A percentile compares a stretch with the other conserved stretches of the same genome.
These are phyloP conservation scores for Congeria kusceri DNA, from an alignment of 2,888 invertebrate species.

Conservation along the genomic window DNA sequence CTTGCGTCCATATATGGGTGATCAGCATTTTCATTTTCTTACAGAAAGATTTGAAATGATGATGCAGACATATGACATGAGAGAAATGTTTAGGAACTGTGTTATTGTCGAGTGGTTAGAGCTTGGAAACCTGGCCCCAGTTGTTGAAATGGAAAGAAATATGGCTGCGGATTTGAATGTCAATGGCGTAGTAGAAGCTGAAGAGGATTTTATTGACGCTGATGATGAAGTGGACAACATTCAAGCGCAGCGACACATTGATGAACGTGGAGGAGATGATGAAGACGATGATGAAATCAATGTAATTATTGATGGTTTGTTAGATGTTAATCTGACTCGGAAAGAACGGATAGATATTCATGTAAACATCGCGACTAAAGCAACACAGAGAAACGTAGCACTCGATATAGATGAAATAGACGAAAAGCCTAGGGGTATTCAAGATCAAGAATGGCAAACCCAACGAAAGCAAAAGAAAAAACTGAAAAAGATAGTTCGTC, in stretches of 20 bases:
- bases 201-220: slow-evolving; percentile 64
- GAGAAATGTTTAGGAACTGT: slow-evolving; percentile 34
- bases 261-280: slow-evolving; percentile 54
- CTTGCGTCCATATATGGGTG: slow-evolving; percentile 58
- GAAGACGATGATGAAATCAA: slow-evolving; percentile 11
- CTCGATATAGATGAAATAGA: slow-evolving; percentile 40
- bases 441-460: slow-evolving; percentile 45
- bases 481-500: slow-evolving; percentile 52
- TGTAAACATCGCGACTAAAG: slow-evolving; percentile 17
- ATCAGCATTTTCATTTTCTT: slow-evolving; percentile 26
- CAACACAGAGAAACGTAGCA: slow-evolving; percentile 38
- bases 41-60: slow-evolving; percentile 42
- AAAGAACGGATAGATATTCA: slow-evolving; percentile 9
- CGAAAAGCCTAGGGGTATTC: slow-evolving; percentile 26
- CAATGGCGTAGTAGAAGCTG: slow-evolving; percentile 29
- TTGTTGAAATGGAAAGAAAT: slow-evolving; percentile 51
- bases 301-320: neutral
- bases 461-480: slow-evolving; percentile 54
- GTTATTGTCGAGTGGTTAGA: slow-evolving; percentile 71
- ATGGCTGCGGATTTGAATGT: slow-evolving; percentile 17
- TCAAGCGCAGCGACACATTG: slow-evolving; percentile 56
- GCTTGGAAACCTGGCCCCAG: slow-evolving; percentile 55
- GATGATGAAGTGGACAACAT: slow-evolving; percentile 65
- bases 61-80: slow-evolving; percentile 36
- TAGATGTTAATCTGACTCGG: slow-evolving; percentile 12